Conservation (phyloP, 2,113 vertebrate genomes). For the Orthonyx spaldingii region DNA sequence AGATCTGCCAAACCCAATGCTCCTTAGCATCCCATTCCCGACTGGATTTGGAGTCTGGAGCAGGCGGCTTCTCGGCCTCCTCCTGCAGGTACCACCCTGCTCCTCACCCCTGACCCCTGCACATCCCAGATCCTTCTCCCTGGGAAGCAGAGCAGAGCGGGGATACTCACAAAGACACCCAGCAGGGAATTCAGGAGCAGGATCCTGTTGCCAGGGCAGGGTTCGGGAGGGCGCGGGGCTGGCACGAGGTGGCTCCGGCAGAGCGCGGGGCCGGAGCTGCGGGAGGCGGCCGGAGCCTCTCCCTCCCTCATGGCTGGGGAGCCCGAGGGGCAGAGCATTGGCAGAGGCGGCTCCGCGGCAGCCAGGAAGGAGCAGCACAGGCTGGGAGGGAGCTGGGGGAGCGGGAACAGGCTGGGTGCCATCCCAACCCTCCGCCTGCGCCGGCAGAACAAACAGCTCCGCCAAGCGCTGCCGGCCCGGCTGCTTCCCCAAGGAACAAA, state of each 20-base stretch:
- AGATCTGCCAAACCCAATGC: background rate
- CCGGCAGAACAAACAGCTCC: background rate
- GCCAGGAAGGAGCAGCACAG: background rate
- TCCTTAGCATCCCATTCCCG: rapidly evolving
- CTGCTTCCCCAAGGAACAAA: background rate
- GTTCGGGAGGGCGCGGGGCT: background rate
- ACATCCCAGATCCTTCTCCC: background rate
- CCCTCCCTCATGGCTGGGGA: slow-evolving; percentile 18
- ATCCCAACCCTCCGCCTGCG: background rate
- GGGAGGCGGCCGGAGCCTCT: background rate
- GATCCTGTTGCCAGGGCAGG: background rate
- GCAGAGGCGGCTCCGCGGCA: background rate
- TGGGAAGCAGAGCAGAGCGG: background rate
- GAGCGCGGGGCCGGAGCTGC: background rate
- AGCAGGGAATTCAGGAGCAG: slow-evolving; percentile 31
- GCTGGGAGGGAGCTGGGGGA: background rate
- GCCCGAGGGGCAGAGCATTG: background rate
- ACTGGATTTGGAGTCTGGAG: background rate
- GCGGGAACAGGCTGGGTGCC: background rate
- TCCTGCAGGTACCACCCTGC: background rate
- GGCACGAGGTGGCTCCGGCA: background rate
- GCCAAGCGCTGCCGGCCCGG: background rate
- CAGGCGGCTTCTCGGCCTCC: background rate
- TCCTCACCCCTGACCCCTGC: background rate
- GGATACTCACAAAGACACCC: slow-evolving; percentile 21